phyloP scores from a whole-genome alignment of 2,888 invertebrate genomes.

The Mythimna albipuncta region DNA sequence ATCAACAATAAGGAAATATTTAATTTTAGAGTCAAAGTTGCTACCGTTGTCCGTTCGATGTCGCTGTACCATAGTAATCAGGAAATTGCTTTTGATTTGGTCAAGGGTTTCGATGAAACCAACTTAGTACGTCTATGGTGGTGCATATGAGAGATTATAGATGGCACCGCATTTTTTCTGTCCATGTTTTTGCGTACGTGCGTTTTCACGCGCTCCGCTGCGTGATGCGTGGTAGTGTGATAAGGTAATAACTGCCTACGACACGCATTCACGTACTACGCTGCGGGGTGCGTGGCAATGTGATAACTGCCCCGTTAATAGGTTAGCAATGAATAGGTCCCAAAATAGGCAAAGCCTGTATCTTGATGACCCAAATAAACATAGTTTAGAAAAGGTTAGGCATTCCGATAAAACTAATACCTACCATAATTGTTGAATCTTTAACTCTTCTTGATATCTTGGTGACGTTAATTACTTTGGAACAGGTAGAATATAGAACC shows the following conservation, averaged over 20 bases:
- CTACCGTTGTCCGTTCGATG: background rate
- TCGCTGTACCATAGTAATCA: background rate
- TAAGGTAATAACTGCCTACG: no score
- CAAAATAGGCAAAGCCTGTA: no score
- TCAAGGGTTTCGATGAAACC: background rate
- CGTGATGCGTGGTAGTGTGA: no score
- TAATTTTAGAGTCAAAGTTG: background rate
- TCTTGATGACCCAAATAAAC: background rate
- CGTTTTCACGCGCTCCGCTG: no score
- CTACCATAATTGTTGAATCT: no score
- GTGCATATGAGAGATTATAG: background rate
- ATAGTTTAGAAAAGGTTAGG: background rate
- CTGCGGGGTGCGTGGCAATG: no score
- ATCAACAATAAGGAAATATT: background rate
- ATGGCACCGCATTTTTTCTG: background rate
- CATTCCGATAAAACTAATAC: background rate
- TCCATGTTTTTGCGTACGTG: background rate
- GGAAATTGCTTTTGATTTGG: background rate
- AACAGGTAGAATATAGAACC: no score
- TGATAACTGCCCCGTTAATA: no score
- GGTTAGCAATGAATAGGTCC: no score
- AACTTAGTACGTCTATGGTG: background rate
- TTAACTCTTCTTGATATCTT: no score
- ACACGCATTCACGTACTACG: no score
- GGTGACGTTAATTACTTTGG: no score